Conservation (phyloP, 2,888 invertebrate species). For the Rapana venosa region DNA sequence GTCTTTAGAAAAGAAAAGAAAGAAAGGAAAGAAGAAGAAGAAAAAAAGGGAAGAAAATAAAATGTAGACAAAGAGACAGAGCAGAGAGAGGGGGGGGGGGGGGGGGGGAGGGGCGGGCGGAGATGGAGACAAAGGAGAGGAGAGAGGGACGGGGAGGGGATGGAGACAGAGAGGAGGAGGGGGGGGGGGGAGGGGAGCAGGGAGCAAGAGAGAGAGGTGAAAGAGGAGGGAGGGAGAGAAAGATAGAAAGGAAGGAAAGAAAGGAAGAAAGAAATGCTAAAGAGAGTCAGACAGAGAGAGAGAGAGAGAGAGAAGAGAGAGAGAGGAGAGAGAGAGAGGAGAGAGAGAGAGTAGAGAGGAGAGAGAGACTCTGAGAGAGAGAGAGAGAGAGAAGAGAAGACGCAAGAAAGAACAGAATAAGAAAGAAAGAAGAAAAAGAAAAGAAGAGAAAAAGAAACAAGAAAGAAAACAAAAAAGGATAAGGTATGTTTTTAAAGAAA, state of each 20-base stretch:
- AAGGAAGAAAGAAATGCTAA: not conserved
- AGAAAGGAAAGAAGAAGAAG: not conserved
- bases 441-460: not conserved
- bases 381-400: too few species aligned
- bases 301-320: not conserved
- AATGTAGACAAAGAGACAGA: not conserved
- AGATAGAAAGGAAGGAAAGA: not conserved
- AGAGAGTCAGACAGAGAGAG: too few species aligned
- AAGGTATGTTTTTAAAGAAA: not conserved
- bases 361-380: not conserved
- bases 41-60: not conserved
- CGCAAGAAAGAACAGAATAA: too few species aligned
- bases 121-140: not conserved
- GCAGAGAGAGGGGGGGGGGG: not conserved
- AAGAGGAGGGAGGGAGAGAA: not conserved
- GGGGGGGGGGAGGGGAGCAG: not conserved
- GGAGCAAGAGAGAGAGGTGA: not conserved
- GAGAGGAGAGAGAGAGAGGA: too few species aligned
- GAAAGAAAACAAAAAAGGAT: not conserved
- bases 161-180: not conserved
- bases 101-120: not conserved
- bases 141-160: not conserved
- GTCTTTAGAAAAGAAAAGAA: not conserved
- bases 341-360: not conserved
- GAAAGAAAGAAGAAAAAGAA: too few species aligned